These are phyloP conservation scores for Hemistola chrysoprasaria DNA, from an alignment of 2,888 invertebrate genomes.

Conservation along the genomic window DNA sequence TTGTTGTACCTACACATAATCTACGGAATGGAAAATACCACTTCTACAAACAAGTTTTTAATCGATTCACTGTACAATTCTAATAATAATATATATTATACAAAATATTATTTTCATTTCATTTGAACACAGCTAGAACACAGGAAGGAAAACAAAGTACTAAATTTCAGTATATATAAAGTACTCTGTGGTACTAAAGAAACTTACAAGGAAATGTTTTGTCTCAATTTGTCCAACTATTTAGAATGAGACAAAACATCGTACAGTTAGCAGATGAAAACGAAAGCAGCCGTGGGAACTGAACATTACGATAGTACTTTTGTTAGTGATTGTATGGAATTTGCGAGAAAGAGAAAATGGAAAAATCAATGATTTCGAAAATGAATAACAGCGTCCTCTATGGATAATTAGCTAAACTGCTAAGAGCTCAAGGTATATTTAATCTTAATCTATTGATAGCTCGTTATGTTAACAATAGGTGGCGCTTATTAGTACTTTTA, in stretches of 20 bases:
- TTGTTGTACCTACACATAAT: no score
- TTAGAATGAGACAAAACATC: slow-evolving; percentile 15
- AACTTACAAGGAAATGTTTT: slow-evolving; percentile 2
- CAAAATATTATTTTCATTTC: no score
- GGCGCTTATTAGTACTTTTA: neutral
- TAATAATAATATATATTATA: no score
- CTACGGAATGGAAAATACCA: no score
- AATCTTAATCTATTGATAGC: neutral
- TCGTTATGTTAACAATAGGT: slow-evolving; percentile 1
- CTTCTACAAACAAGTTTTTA: no score
- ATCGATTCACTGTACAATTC: no score
- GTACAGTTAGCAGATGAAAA: slow-evolving; percentile 6
- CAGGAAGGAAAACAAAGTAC: slow-evolving; percentile 17
- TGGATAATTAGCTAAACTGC: neutral
- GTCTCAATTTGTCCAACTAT: slow-evolving; percentile 10
- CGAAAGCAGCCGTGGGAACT: slow-evolving; percentile 2
- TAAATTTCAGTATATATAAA: no score
- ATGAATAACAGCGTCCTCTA: slow-evolving; percentile 11
- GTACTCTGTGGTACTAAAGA: no score
- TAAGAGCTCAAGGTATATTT: neutral
- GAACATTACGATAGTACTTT: slow-evolving; percentile 4
- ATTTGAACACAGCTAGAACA: slow-evolving; percentile 11
- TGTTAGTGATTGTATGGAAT: slow-evolving; percentile 6
- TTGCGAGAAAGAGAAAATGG: slow-evolving; percentile 3
- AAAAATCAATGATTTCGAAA: slow-evolving; percentile 3